Evolutionary conservation across 2,888 invertebrate genomes (phyloP).

Genomic region (Drosophila atripex): DNA sequence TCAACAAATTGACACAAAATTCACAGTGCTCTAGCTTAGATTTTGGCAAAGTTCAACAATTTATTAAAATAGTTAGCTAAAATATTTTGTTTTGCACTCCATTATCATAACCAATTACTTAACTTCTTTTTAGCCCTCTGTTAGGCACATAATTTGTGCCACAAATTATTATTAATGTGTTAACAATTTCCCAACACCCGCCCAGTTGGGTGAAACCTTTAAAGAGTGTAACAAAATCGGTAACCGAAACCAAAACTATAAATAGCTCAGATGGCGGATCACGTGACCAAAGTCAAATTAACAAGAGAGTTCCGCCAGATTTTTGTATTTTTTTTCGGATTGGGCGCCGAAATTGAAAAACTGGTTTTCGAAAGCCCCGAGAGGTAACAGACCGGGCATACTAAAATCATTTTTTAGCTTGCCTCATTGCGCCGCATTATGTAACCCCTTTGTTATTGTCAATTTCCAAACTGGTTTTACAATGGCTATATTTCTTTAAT

Average conservation of each 20-base stretch:
- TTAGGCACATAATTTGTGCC: not conserved
- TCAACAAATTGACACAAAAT: not conserved
- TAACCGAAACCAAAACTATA: not conserved
- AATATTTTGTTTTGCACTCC: not conserved
- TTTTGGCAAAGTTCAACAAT: not conserved
- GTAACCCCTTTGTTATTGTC: conserved; percentile 55
- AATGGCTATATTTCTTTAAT: conserved; percentile 3
- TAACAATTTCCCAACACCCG: conserved; percentile 11
- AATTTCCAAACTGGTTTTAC: conserved; percentile 41
- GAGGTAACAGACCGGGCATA: conserved; percentile 32
- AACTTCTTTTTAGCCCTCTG: not conserved
- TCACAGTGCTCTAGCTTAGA: not conserved
- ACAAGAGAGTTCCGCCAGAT: conserved; percentile 13
- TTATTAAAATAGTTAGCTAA: no score
- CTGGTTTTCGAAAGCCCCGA: conserved; percentile 36
- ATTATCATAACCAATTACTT: not conserved
- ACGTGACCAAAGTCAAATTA: conserved; percentile 30
- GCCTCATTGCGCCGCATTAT: conserved; percentile 57
- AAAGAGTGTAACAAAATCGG: conserved; percentile 13
- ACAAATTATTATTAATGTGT: conserved; percentile 1
- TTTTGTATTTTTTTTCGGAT: conserved; percentile 5
- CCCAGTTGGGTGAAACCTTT: not conserved
- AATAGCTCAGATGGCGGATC: conserved; percentile 14
- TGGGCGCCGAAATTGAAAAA: conserved; percentile 23
- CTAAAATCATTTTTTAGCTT: conserved; percentile 28